Conservation (phyloP, 2,797 vertebrate species). For the Hirundo rustica region DNA sequence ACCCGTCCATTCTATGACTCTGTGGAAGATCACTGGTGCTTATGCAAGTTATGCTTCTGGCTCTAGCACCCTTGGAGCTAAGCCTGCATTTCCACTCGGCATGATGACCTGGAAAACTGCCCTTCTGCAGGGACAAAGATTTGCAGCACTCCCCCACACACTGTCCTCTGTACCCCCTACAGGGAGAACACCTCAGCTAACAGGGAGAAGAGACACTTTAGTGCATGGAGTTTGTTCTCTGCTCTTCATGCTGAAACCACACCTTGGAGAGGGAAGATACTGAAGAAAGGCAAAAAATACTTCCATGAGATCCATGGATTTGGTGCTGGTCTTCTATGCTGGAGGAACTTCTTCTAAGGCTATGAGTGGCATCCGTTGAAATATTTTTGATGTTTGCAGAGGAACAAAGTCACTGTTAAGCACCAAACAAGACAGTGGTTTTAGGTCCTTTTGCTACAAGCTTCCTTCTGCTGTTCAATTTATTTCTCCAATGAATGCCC, state of each 20-base stretch:
- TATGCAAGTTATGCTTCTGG: neutral
- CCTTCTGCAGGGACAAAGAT: neutral
- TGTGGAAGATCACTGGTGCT: neutral
- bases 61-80: neutral
- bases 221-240: neutral
- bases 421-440: neutral
- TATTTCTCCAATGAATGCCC: neutral
- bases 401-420: neutral
- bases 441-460: fast-evolving
- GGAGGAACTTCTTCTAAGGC: neutral
- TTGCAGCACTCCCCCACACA: neutral
- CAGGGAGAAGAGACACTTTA: neutral
- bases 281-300: neutral
- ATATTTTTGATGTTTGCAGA: neutral
- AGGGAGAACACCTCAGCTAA: neutral
- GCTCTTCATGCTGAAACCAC: neutral
- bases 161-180: neutral
- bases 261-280: neutral
- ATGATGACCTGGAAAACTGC: neutral
- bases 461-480: neutral
- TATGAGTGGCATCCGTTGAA: neutral
- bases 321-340: neutral
- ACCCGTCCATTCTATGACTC: neutral
- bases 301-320: neutral
- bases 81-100: neutral